Percentiles rank a stretch among this genome's conserved stretches.
Conservation (phyloP, 1,140 invertebrate genomes). For the Heliconius himera region DNA sequence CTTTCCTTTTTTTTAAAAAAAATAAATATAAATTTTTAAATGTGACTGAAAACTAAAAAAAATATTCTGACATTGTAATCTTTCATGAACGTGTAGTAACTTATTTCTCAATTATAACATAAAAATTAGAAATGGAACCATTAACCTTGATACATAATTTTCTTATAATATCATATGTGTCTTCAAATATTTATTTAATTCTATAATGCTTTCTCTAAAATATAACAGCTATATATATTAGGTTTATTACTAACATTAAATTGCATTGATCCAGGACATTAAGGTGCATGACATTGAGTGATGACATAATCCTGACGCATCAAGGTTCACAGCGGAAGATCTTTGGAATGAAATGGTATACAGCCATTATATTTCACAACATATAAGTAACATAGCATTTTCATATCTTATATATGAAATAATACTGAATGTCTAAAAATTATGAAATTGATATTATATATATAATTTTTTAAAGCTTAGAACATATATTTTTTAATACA, state of each 20-base stretch:
- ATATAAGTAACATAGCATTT: background rate
- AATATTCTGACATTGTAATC: no score
- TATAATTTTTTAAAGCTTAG: background rate
- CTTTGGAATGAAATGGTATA: conserved; percentile 79
- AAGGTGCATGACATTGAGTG: conserved; percentile 76
- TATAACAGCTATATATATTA: conserved; percentile 32
- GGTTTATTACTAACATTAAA: conserved; percentile 67
- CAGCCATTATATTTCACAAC: conserved; percentile 4
- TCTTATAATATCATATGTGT: background rate
- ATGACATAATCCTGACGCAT: conserved; percentile 58
- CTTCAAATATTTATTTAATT: background rate
- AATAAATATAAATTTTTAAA: no score
- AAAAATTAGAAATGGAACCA: background rate
- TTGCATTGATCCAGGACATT: conserved; percentile 74
- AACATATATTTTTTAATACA: background rate
- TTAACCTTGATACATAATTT: background rate
- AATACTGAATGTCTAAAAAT: background rate
- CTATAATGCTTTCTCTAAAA: conserved; percentile 19
- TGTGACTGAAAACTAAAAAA: no score
- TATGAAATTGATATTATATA: background rate
- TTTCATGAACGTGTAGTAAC: no score
- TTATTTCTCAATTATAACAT: no score
- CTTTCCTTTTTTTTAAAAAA: no score
- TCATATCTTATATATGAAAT: background rate
- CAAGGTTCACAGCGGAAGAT: conserved; percentile 58